Conservation (phyloP, 2,797 vertebrate species). For the Amblyopsis hoosieri region DNA sequence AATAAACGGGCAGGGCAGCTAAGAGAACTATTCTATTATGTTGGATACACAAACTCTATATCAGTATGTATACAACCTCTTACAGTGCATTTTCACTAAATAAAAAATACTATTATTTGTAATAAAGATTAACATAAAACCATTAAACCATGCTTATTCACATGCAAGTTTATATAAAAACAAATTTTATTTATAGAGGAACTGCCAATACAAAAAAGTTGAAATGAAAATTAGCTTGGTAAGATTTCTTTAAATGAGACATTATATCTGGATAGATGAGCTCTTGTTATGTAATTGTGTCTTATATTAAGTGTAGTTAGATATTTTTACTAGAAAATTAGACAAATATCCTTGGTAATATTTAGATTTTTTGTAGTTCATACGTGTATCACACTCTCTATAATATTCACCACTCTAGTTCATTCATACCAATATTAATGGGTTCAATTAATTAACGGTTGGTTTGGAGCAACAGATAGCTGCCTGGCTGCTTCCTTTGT, state of each 20-base stretch:
- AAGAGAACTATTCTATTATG: not conserved
- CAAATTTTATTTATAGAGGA: no score
- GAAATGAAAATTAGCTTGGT: no score
- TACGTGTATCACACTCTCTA: not conserved
- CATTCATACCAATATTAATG: slow-evolving; percentile 1
- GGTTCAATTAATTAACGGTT: not conserved
- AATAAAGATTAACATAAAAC: no score
- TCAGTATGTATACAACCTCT: not conserved
- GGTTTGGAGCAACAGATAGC: not conserved
- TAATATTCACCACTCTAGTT: not conserved
- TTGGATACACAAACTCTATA: not conserved
- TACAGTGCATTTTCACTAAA: not conserved
- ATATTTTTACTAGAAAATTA: no score
- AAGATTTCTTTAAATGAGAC: no score
- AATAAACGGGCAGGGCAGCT: not conserved
- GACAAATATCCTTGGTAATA: not conserved
- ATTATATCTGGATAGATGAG: no score
- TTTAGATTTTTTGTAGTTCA: not conserved
- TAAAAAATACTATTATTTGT: not conserved
- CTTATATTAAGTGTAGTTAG: no score
- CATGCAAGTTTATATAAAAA: no score
- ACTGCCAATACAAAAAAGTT: no score
- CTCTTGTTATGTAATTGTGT: no score
- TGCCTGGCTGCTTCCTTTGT: not conserved
- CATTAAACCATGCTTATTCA: no score